Conservation (phyloP, 2,113 vertebrate species). For the Sylvietta virens region DNA sequence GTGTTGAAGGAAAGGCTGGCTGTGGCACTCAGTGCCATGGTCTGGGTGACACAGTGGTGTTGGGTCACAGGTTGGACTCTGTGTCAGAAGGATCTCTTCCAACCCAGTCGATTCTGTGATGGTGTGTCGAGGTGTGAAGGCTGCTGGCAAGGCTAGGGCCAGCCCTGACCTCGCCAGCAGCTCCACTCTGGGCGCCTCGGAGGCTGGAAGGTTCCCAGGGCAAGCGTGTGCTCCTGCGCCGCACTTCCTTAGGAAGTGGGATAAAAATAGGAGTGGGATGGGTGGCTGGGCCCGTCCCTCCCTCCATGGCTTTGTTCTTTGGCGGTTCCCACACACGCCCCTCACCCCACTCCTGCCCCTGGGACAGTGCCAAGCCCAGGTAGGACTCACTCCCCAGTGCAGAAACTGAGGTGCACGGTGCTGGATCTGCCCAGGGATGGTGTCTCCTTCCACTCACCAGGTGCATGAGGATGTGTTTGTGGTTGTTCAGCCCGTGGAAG, state of each 20-base stretch:
- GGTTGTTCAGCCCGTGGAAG: not conserved
- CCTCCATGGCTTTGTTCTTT: not conserved
- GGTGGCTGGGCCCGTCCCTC: not conserved
- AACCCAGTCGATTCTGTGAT: accelerated
- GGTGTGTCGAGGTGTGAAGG: accelerated
- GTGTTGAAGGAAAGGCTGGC: not conserved
- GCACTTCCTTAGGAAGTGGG: slow-evolving; percentile 16
- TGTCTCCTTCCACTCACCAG: not conserved
- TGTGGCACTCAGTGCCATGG: not conserved
- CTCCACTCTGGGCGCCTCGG: accelerated
- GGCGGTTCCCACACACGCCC: not conserved
- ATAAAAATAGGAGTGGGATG: not conserved
- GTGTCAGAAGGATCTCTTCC: not conserved
- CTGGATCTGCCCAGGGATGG: not conserved
- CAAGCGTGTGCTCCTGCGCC: accelerated
- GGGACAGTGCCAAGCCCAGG: not conserved
- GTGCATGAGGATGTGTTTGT: accelerated
- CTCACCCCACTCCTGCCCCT: accelerated
- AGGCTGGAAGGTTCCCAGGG: not conserved
- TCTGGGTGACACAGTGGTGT: accelerated
- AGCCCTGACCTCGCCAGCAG: not conserved
- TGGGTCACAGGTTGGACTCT: accelerated
- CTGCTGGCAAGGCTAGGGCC: too few species aligned
- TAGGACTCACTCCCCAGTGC: not conserved
- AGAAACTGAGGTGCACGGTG: accelerated